Conservation (phyloP, 1,140 invertebrate species). For the Nephila pilipes region DNA sequence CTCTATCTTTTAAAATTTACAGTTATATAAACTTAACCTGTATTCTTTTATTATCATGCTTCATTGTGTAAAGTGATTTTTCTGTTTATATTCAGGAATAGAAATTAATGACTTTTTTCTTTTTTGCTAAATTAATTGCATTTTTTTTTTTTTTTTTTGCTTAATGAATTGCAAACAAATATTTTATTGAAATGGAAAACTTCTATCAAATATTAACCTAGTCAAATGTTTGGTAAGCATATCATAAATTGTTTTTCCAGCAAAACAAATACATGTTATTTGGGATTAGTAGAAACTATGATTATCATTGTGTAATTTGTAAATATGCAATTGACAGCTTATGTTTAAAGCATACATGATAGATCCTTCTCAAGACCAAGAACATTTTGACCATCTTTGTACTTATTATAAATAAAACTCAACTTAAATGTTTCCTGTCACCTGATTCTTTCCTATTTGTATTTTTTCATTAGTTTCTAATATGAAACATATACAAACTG, state of each 20-base stretch:
- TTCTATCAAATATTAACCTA: not conserved
- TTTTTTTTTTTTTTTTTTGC: too few relatives aligned
- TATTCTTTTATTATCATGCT: too few relatives aligned
- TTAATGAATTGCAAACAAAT: too few relatives aligned
- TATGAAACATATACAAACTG: not conserved
- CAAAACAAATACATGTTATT: not conserved
- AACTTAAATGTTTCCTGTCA: constrained; percentile 16
- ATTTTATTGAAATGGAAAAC: not conserved
- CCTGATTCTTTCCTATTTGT: not conserved
- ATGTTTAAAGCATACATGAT: constrained; percentile 1
- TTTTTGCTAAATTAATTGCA: too few relatives aligned
- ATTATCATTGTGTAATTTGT: not conserved
- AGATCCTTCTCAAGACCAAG: not conserved
- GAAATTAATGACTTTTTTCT: too few relatives aligned
- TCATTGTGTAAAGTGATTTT: too few relatives aligned
- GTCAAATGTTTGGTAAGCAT: too few relatives aligned
- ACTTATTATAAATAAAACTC: constrained; percentile 70
- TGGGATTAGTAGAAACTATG: not conserved
- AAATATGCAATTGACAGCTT: not conserved
- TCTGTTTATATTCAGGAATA: too few relatives aligned
- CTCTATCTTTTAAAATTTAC: too few relatives aligned
- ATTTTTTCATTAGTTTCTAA: not conserved
- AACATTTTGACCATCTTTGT: constrained; percentile 66
- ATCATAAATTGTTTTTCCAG: not conserved
- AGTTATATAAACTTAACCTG: too few relatives aligned